Base-by-base conservation (phyloP, 2,797 vertebrate species). In the Syngnathus acus region DNA sequence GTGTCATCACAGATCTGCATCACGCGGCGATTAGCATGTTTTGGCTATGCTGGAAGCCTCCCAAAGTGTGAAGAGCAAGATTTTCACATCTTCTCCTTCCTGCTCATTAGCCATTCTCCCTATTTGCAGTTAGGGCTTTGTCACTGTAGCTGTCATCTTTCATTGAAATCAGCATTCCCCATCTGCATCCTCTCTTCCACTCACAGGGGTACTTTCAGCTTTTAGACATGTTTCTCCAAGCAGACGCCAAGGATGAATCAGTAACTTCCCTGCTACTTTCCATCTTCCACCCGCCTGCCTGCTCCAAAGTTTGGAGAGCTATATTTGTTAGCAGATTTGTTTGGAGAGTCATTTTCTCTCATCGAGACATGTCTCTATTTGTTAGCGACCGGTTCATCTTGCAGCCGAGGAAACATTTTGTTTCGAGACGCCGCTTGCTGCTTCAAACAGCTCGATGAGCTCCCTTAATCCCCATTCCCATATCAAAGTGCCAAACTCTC, bases 251-350 rank as follows among this genome's bases (percentile, higher is more conserved):
- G 61, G 48, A 72, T 71, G 75, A 82, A 77, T 78, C 73, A 55
- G 70, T 64, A 67, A 71, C 72, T 76, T 55, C 63, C 68, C 65
- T 60, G 40, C 63, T 65, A 14, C 65, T 64, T 68, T 58, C 47
- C 21, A 14, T 66, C 70, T 68, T 67, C 13, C n/a, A 45, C 65
- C 61, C 40, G n/a, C 43, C 71, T 59, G 57, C 39, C 47, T 64
- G 61, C 67, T 74, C 72, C 38, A 40, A 23, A 64, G 58, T 62
- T 66, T 19, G 23, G 19, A 64, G 68, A 74, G 72, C 68, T 78
- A 78, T 77, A 84, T 84, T 79, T 86, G 80, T 78, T 68, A 67
- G 69, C 75, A 73, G 78, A 77, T 78, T 84, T 87, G 82, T 84
- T 84, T 82, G 75, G 76, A 76, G 74, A 78, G 80, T 76, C 65